Evolutionary conservation across 1,140 invertebrate genomes (phyloP), one percentile per base, ranked within the genome.

Genomic region (Megalopta genalis): DNA sequence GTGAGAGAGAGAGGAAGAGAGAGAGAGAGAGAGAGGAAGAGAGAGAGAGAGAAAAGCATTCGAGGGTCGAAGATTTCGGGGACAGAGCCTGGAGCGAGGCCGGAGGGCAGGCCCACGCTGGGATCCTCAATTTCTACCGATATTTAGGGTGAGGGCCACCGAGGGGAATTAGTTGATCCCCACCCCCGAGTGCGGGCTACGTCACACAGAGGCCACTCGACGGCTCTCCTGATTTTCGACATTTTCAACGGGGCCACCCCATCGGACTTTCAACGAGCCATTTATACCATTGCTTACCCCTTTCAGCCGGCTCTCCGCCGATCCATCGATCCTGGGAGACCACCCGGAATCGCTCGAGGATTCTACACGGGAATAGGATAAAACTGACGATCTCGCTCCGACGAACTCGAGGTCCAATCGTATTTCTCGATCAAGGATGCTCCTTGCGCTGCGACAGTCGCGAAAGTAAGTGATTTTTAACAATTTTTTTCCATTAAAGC

Each of bases 71-170:
- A 49, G 54, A 63, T 64, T 67, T 82, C 63, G 71, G 32, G 69
- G 59, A 63, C 60, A 69, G 67, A 23, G 21, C 1, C 39, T 2
- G 84, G 75, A 73, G 79, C 84, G 54, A 80, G 69, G 77, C 84
- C 59, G 3, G 42, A 14, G 42, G 81, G 77, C 18, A 85, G 81
- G 78, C 52, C 73, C 32, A 49, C 70, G 85, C 81, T 86, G 87
- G 82, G 86, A 82, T 80, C 81, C 82, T 84, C 84, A 90, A 92
- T 92, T 92, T 92, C 92, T 92, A 90, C 90, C 90, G 87, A 91
- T 92, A 92, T 91, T 92, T 91, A 90, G 89, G 82, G 70, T 86
- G 81, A 71, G 67, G 79, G 79, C 73, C 75, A 7, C n/a, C 18
- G 7, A 57, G 54, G 54, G 54, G 87, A 90, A 91, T 90, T 90